Percentiles rank a stretch among this genome's conserved stretches.
These are phyloP conservation scores for Physocephala rufipes DNA, from an alignment of 2,888 invertebrate species.

Conservation along the genomic window DNA sequence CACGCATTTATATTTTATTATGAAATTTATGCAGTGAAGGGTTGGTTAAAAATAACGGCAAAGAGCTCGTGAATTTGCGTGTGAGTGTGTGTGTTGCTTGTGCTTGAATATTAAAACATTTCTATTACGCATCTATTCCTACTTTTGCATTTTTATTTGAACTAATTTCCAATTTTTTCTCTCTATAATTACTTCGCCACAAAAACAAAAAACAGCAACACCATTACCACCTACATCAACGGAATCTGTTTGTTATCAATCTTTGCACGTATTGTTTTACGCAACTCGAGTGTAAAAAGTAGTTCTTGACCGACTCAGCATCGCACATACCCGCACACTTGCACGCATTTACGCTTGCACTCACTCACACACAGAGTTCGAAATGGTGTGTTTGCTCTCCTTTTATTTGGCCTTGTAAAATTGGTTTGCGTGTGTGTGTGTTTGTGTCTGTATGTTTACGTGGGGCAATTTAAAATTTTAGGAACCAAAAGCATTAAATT, in stretches of 20 bases:
- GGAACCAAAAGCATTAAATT: too few relatives aligned
- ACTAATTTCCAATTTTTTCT: neutral
- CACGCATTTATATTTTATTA: too few relatives aligned
- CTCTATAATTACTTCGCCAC: neutral
- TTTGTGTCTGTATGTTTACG: conserved; percentile 20
- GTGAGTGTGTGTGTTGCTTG: conserved; percentile 16
- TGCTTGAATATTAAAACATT: neutral
- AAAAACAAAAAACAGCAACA: neutral
- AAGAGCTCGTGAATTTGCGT: neutral
- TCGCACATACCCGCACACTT: neutral
- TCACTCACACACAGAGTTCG: neutral
- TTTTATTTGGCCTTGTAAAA: too few relatives aligned
- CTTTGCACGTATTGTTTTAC: conserved; percentile 19
- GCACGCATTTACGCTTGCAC: conserved; percentile 6
- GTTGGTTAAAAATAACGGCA: neutral
- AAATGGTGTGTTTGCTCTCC: too few relatives aligned
- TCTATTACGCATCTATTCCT: conserved; percentile 26
- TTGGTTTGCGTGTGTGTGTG: neutral
- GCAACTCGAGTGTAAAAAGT: conserved; percentile 25
- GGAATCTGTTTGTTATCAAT: neutral
- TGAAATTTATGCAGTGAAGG: too few relatives aligned
- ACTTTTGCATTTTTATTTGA: conserved; percentile 14
- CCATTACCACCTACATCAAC: too few relatives aligned
- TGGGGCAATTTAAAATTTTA: too few relatives aligned
- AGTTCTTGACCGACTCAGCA: conserved; percentile 34